Conservation (phyloP, 1,140 invertebrate genomes). For the Drosophila lacteicornis region DNA sequence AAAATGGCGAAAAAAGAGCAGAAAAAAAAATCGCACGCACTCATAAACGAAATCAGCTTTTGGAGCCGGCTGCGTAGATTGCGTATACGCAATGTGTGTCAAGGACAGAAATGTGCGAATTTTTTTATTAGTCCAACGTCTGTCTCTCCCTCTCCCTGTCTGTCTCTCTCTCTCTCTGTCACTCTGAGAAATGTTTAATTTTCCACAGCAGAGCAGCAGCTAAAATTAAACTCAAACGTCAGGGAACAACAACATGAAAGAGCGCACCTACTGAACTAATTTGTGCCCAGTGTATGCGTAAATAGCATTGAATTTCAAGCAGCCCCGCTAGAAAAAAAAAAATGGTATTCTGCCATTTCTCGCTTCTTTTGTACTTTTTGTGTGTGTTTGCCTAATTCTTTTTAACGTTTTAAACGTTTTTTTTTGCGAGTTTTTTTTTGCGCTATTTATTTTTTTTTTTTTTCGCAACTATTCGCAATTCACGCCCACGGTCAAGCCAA, state of each 20-base stretch:
- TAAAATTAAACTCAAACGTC: constrained; percentile 70
- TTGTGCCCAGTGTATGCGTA: constrained; percentile 64
- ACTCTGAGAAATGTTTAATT: constrained; percentile 61
- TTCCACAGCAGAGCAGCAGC: constrained; percentile 36
- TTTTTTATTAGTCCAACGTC: constrained; percentile 44
- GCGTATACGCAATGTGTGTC: constrained; percentile 84
- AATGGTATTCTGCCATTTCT: constrained; percentile 32
- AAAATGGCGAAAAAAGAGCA: constrained; percentile 21
- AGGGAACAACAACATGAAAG: constrained; percentile 21
- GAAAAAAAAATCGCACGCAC: constrained; percentile 64
- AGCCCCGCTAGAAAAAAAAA: constrained; percentile 66
- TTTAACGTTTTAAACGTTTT: constrained; percentile 18
- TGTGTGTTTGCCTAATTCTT: constrained; percentile 8
- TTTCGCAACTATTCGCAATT: constrained; percentile 69
- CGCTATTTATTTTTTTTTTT: constrained; percentile 41
- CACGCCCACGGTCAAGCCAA: constrained; percentile 80
- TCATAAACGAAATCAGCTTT: constrained; percentile 45
- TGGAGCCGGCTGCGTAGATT: constrained; percentile 70
- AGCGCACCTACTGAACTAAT: constrained; percentile 77
- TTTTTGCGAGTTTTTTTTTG: constrained; percentile 5
- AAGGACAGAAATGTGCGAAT: constrained; percentile 85
- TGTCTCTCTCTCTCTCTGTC: constrained; percentile 9
- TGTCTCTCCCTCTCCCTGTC: constrained; percentile 13
- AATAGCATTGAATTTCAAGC: constrained; percentile 76
- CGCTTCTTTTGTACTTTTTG: constrained; percentile 21